These are phyloP conservation scores for Leptocoma aspasia DNA, from an alignment of 2,113 vertebrate species.

Conservation along the genomic window DNA sequence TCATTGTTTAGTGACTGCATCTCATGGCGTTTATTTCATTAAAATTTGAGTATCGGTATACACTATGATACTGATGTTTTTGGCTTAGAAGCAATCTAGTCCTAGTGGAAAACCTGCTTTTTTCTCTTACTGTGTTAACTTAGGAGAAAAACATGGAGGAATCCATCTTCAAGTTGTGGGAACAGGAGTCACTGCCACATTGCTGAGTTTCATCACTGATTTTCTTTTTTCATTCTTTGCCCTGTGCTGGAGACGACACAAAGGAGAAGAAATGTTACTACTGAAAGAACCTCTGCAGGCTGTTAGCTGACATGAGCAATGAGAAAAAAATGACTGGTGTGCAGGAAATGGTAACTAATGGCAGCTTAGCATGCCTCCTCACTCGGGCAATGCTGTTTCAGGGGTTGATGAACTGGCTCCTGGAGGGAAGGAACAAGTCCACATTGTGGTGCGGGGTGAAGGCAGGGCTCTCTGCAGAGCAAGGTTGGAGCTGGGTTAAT, in stretches of 20 bases:
- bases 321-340: neutral
- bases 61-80: neutral
- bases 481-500: slow-evolving; percentile 9
- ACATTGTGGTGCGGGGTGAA: neutral
- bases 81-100: neutral
- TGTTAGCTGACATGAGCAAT: neutral
- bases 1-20: neutral
- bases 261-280: neutral
- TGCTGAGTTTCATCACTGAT: neutral
- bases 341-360: neutral
- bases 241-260: neutral
- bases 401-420: neutral
- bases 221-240: neutral
- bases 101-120: neutral
- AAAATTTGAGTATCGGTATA: neutral
- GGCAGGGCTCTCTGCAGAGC: neutral
- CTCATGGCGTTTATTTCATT: neutral
- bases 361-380: neutral
- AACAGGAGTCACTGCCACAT: neutral
- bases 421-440: neutral
- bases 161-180: neutral
- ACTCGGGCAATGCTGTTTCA: neutral
- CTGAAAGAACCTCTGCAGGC: neutral
- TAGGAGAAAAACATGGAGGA: neutral
- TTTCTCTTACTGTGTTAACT: neutral